Evolutionary conservation across 1,140 invertebrate genomes (phyloP), one percentile per base, ranked within the genome.

Genomic region (Chymomyza costata): DNA sequence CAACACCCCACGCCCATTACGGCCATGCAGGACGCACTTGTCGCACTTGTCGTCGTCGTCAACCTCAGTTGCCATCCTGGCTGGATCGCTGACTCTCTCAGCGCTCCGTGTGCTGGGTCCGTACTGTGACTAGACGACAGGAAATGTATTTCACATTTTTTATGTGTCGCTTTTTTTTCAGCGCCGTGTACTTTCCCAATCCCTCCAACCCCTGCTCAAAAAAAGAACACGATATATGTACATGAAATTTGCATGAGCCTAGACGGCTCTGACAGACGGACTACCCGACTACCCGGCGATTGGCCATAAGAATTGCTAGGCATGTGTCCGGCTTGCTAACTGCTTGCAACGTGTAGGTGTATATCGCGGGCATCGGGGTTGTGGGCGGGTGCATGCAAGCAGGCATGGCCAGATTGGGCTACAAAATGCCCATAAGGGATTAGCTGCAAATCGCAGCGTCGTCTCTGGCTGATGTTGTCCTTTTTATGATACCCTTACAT

Each of bases 391-490:
- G 3, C 31, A 34, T 31, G 28, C 6, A 13, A 8, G 35, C 25
- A 16, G 13, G n/a, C 2, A 3, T 19, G 14, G 15, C n/a, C 11
- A 34, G 31, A n/a, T 14, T 15, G 37, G 48, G 46, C 50, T 64
- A 82, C 82, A 82, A 82, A 83, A 84, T 84, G 82, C 82, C 82
- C 82, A 80, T 70, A 74, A 82, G 82, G 82, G 82, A 84, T 84
- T 84, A 84, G 73, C 82, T 76, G 70, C 64, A 74, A 80, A 80
- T 70, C 69, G 73, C 67, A 67, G 64, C 51, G 49, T 66, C 52
- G 65, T 56, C 57, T 21, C 43, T 41, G 45, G 48, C 45, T 40
- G 48, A 34, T 35, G 7, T 35, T 55, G 32, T 48, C 55, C 50
- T 46, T 46, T 15, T 16, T 5, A 6, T 28, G 25, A 28, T 10